phyloP scores from a whole-genome alignment of 2,797 vertebrate genomes.

The Esox lucius region DNA sequence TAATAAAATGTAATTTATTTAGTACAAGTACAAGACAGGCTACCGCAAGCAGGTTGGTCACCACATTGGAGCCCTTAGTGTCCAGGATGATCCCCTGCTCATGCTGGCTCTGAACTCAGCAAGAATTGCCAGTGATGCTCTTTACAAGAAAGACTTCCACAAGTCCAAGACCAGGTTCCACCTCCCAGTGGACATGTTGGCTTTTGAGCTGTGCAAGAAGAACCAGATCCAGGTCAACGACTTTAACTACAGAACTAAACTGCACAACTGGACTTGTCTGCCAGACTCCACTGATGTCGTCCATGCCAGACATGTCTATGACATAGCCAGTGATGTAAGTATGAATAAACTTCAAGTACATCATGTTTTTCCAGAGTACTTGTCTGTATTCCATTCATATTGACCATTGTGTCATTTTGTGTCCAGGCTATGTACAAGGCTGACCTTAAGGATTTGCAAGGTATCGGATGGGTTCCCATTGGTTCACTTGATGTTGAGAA shows the following conservation, averaged over 20 bases:
- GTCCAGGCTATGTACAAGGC: constrained; percentile 80
- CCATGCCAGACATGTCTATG: constrained; percentile 80
- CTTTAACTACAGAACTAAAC: constrained; percentile 79
- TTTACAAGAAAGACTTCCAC: constrained; percentile 87
- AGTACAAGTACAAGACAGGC: constrained; percentile 77
- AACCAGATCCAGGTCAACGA: constrained; percentile 84
- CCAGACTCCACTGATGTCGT: constrained; percentile 85
- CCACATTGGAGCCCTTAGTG: constrained; percentile 86
- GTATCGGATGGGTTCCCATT: constrained; percentile 85
- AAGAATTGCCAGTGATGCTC: constrained; percentile 86
- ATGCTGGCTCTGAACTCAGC: constrained; percentile 91
- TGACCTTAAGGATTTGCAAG: constrained; percentile 81
- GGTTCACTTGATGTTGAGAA: constrained; percentile 84
- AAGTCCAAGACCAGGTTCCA: constrained; percentile 88
- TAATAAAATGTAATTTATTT: not conserved
- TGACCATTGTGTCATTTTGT: constrained; percentile 30
- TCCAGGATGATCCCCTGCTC: constrained; percentile 90
- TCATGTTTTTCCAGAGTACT: constrained; percentile 64
- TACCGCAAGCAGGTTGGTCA: constrained; percentile 90
- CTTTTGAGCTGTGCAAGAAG: constrained; percentile 85
- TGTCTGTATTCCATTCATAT: not conserved
- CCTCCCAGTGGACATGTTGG: constrained; percentile 84
- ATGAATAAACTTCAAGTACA: constrained; percentile 47
- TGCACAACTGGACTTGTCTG: constrained; percentile 87
- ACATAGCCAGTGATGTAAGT: constrained; percentile 85